Percentiles rank a stretch among this genome's conserved stretches.
Evolutionary conservation across 2,888 invertebrate species (phyloP).

Genomic region (Drosophila formosana): DNA sequence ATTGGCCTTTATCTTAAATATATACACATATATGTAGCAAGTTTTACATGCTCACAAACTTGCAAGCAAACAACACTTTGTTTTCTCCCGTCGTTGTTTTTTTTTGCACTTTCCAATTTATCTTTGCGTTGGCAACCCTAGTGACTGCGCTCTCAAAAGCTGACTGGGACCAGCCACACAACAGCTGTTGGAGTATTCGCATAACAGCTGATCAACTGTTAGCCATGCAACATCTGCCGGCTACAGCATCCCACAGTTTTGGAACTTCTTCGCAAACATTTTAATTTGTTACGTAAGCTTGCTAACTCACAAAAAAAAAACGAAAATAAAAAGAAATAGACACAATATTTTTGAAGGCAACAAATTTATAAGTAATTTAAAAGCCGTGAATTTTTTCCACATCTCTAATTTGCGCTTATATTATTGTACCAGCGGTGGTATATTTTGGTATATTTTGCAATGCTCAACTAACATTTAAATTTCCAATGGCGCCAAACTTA

Average conservation of each 20-base stretch:
- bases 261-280: not conserved
- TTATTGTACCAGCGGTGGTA: too few species aligned
- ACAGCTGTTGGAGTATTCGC: not conserved
- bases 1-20: not conserved
- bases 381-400: too few species aligned
- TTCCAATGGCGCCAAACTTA: too few species aligned
- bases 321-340: too few species aligned
- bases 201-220: not conserved
- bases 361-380: too few species aligned
- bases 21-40: not conserved
- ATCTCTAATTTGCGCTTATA: too few species aligned
- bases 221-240: not conserved
- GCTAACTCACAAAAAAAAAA: too few species aligned
- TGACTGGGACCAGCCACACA: not conserved
- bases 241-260: not conserved
- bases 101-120: slow-evolving; percentile 55
- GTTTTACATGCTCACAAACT: slow-evolving; percentile 12
- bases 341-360: too few species aligned
- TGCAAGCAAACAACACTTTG: slow-evolving; percentile 9
- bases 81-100: slow-evolving; percentile 42
- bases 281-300: too few species aligned
- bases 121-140: slow-evolving; percentile 27
- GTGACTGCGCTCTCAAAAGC: not conserved
- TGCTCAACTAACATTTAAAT: too few species aligned
- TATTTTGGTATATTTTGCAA: too few species aligned